A percentile compares a stretch with the other conserved stretches of the same genome.
Evolutionary conservation across 2,797 vertebrate species (phyloP).

Genomic region (Neostethus bicornis): DNA sequence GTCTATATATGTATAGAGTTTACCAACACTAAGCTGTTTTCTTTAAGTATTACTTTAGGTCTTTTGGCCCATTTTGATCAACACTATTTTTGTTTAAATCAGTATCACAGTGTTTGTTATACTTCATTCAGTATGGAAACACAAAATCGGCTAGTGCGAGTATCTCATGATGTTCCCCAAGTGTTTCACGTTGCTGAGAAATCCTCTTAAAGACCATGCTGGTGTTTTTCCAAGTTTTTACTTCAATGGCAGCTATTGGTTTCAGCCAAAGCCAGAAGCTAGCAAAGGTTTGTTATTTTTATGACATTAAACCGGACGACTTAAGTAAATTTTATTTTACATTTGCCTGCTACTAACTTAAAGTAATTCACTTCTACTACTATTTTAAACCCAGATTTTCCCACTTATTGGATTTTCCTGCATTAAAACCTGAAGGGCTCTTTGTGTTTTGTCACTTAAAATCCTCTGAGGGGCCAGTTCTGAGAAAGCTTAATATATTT

Average conservation of each 20-base stretch:
- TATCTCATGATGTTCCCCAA: constrained; percentile 48
- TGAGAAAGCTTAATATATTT: background rate
- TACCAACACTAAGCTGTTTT: constrained; percentile 61
- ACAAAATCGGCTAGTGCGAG: constrained; percentile 41
- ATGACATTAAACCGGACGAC: background rate
- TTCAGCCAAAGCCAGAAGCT: constrained; percentile 6
- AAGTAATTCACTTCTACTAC: too few species aligned
- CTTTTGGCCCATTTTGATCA: constrained; percentile 27
- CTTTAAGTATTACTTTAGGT: constrained; percentile 27
- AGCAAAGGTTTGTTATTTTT: background rate
- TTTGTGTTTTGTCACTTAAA: background rate
- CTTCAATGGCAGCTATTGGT: constrained; percentile 12
- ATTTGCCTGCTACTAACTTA: too few species aligned
- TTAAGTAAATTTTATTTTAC: too few species aligned
- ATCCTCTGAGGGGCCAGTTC: background rate
- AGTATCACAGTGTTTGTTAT: constrained; percentile 43
- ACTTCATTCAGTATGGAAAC: constrained; percentile 43
- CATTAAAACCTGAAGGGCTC: background rate
- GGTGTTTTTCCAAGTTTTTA: constrained; percentile 7
- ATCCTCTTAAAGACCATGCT: constrained; percentile 18
- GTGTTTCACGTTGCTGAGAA: constrained; percentile 54
- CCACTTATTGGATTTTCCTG: background rate
- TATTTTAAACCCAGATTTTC: too few species aligned
- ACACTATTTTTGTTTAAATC: constrained; percentile 25
- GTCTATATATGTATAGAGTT: constrained; percentile 48